These are phyloP conservation scores for Drosophila melanocephala DNA, from an alignment of 2,888 invertebrate genomes.

Conservation along the genomic window DNA sequence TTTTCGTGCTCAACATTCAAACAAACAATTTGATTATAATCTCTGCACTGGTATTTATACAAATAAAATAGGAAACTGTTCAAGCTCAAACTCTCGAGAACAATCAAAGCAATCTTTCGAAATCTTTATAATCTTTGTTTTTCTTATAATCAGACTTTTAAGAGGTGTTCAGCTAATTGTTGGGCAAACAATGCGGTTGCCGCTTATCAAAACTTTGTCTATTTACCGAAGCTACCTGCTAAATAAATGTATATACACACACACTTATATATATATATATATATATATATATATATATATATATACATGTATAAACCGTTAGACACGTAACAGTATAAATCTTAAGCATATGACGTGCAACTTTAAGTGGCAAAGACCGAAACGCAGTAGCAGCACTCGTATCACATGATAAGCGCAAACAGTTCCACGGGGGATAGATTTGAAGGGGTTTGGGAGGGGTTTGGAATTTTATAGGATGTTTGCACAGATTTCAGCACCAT, in stretches of 20 bases:
- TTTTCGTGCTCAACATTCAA: neutral
- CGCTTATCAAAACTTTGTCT: slow-evolving; percentile 41
- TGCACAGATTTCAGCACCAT: slow-evolving; percentile 71
- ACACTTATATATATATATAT: neutral
- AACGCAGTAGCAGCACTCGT: slow-evolving; percentile 16
- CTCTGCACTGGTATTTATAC: neutral
- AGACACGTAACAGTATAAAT: slow-evolving; percentile 40
- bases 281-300: neutral
- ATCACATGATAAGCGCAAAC: slow-evolving; percentile 43
- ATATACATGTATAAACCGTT: slow-evolving; percentile 11
- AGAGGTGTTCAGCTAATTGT: slow-evolving; percentile 41
- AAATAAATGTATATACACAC: neutral
- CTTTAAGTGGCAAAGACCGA: slow-evolving; percentile 42
- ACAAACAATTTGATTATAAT: neutral
- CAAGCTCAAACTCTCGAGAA: neutral
- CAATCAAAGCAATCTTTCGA: slow-evolving; percentile 2
- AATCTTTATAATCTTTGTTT: slow-evolving; percentile 2
- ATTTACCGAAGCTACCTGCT: slow-evolving; percentile 34
- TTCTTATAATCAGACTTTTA: slow-evolving; percentile 15
- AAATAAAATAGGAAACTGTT: neutral
- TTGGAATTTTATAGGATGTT: slow-evolving; percentile 11
- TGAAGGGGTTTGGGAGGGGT: neutral
- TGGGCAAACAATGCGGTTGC: slow-evolving; percentile 48
- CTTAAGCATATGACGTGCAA: slow-evolving; percentile 60
- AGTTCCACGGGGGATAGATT: slow-evolving; percentile 29